Percentiles rank a stretch among this genome's conserved stretches.
These are phyloP conservation scores for Lissonota sp. DNA, from an alignment of 2,888 invertebrate genomes.

Conservation along the genomic window DNA sequence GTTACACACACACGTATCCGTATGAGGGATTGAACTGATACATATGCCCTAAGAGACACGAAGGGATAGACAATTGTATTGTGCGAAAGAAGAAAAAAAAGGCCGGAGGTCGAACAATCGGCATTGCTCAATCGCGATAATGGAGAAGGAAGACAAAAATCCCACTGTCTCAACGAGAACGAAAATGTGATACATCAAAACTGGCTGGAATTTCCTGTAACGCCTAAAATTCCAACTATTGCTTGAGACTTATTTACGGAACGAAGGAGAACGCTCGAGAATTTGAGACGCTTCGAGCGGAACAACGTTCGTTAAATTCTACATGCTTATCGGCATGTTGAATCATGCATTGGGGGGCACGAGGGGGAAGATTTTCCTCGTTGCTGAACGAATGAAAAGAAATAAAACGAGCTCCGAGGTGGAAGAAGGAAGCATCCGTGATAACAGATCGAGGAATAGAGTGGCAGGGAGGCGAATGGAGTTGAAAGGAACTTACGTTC, in stretches of 20 bases:
- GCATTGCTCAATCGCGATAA: conserved; percentile 47
- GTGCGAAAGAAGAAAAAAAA: neutral
- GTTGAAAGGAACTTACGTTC: conserved; percentile 39
- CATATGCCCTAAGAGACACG: neutral
- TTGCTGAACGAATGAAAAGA: conserved; percentile 54
- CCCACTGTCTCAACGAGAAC: conserved; percentile 17
- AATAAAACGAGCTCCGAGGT: conserved; percentile 50
- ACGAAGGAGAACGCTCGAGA: conserved; percentile 60
- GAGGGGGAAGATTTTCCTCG: conserved; percentile 53
- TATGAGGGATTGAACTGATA: conserved; percentile 8
- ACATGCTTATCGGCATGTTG: conserved; percentile 64
- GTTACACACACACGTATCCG: conserved; percentile 6
- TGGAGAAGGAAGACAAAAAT: conserved; percentile 39
- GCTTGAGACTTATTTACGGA: conserved; percentile 12
- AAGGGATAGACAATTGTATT: conserved; percentile 24
- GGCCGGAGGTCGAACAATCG: conserved; percentile 38
- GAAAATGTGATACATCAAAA: conserved; percentile 41
- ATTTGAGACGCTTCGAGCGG: conserved; percentile 56
- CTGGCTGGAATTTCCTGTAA: conserved; percentile 62
- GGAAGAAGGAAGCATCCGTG: conserved; percentile 60
- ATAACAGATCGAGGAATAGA: conserved; percentile 60
- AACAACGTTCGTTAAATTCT: conserved; percentile 67
- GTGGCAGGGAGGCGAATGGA: conserved; percentile 43
- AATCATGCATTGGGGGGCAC: conserved; percentile 37
- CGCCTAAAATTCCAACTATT: conserved; percentile 42